A percentile compares a stretch with the other conserved stretches of the same genome.
phyloP scores from a whole-genome alignment of 2,113 vertebrate genomes.

The Melospiza melodia region DNA sequence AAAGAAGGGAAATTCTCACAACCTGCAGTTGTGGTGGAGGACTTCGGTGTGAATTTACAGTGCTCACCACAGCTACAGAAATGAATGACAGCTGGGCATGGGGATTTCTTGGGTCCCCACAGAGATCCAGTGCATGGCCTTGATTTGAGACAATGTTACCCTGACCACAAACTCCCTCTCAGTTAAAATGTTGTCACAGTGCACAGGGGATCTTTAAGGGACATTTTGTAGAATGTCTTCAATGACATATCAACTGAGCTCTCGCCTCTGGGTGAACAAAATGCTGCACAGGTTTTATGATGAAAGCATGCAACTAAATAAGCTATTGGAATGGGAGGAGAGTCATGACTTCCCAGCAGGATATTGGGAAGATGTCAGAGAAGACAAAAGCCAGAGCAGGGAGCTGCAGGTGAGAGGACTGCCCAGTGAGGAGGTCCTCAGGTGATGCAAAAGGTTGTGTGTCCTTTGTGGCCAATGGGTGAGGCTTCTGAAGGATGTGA shows the following conservation, averaged over 20 bases:
- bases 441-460: background rate
- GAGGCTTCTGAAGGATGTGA: background rate
- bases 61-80: rapidly evolving
- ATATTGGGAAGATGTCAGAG: background rate
- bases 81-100: background rate
- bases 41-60: background rate
- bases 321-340: background rate
- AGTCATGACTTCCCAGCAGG: background rate
- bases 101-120: background rate
- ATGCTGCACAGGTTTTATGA: background rate
- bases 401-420: background rate
- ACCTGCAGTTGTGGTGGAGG: rapidly evolving
- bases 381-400: background rate
- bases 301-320: background rate
- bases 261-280: background rate
- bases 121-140: background rate
- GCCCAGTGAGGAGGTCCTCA: background rate
- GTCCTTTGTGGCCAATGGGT: background rate
- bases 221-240: background rate
- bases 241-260: background rate
- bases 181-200: background rate
- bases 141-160: background rate
- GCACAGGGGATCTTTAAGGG: background rate
- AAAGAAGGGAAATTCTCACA: background rate
- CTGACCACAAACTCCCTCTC: background rate